Conservation (phyloP, 2,113 vertebrate genomes). For the Podarcis raffonei region DNA sequence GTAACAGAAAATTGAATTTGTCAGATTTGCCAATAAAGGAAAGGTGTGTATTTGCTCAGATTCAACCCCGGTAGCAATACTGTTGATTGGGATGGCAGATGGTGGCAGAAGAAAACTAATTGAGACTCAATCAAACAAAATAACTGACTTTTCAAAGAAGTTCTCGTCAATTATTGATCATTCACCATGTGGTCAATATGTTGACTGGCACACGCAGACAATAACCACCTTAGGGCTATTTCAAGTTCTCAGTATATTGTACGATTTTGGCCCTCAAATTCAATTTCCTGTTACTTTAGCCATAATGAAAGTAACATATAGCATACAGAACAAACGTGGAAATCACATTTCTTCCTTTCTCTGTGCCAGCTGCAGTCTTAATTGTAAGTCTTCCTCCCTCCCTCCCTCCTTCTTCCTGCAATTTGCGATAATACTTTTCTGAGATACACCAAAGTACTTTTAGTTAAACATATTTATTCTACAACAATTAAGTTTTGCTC, state of each 20-base stretch:
- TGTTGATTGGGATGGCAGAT: neutral
- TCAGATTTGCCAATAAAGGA: conserved; percentile 25
- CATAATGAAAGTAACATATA: conserved; percentile 9
- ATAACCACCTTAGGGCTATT: neutral
- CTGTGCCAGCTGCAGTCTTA: neutral
- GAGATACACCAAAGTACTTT: neutral
- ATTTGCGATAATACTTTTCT: neutral
- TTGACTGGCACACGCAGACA: neutral
- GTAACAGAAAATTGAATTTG: conserved; percentile 27
- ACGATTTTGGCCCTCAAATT: conserved; percentile 18
- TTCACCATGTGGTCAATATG: neutral
- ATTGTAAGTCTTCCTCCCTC: neutral
- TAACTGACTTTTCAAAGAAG: conserved; percentile 29
- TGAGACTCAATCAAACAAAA: conserved; percentile 15
- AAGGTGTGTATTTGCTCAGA: conserved; percentile 4
- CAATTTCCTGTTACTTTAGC: neutral
- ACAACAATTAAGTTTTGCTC: neutral
- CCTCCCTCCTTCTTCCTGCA: accelerated
- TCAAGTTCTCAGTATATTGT: neutral
- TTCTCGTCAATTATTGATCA: conserved; percentile 25
- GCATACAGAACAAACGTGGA: neutral
- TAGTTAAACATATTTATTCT: neutral
- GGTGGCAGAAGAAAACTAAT: conserved; percentile 15
- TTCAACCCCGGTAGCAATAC: neutral
- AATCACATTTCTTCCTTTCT: neutral